phyloP scores from a whole-genome alignment of 2,888 invertebrate genomes.

The Diarsia mendica region DNA sequence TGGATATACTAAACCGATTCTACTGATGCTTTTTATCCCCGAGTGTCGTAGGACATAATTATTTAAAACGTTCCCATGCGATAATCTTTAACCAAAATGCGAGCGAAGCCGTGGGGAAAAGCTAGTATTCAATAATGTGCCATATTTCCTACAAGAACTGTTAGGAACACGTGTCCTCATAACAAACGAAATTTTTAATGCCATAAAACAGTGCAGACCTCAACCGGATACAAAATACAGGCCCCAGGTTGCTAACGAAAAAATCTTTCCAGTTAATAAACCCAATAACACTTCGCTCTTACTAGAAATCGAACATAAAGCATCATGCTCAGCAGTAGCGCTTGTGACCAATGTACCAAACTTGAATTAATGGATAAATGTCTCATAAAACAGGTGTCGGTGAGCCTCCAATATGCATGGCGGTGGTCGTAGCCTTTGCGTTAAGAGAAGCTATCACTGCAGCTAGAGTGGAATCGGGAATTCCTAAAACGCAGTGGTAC shows the following conservation, averaged over 20 bases:
- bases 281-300: neutral
- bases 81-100: too few relatives aligned
- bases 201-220: neutral
- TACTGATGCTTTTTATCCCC: too few relatives aligned
- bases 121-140: neutral
- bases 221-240: neutral
- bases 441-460: slow-evolving; percentile 91
- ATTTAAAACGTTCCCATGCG: too few relatives aligned
- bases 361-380: neutral
- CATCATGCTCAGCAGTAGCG: neutral
- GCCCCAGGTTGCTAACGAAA: neutral
- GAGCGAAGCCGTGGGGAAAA: too few relatives aligned
- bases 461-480: slow-evolving; percentile 90
- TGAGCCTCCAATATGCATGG: slow-evolving; percentile 87
- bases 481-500: slow-evolving; percentile 88
- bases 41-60: too few relatives aligned
- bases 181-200: neutral
- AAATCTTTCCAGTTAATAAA: neutral
- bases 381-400: slow-evolving; percentile 80
- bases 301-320: neutral
- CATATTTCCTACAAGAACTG: neutral
- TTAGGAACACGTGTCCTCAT: neutral
- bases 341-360: neutral
- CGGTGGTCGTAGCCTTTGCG: slow-evolving; percentile 89
- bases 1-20: too few relatives aligned